phyloP scores from a whole-genome alignment of 2,797 vertebrate genomes.

The Hemibagrus guttatus region DNA sequence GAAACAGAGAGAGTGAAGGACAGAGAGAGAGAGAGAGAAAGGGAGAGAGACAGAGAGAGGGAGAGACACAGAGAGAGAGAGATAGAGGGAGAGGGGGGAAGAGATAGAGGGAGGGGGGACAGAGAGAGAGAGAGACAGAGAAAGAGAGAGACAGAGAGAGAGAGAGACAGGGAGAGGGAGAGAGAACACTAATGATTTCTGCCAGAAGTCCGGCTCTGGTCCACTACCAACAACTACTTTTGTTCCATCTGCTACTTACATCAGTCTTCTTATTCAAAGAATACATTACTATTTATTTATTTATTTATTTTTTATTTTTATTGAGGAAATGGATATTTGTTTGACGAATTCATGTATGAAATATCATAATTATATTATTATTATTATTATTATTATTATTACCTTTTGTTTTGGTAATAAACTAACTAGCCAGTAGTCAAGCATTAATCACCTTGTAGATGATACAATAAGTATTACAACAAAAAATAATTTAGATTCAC shows the following conservation, averaged over 20 bases:
- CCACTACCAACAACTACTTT: neutral
- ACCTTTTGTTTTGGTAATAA: neutral
- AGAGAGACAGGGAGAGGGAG: no score
- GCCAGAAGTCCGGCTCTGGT: neutral
- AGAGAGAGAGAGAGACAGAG: no score
- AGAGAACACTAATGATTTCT: neutral
- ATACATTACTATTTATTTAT: no score
- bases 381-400: neutral
- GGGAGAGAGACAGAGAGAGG: no score
- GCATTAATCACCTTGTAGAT: neutral
- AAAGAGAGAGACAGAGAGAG: no score
- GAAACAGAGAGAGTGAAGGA: no score
- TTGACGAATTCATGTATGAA: neutral
- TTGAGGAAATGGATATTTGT: neutral
- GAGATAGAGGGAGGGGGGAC: no score
- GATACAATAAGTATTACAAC: neutral
- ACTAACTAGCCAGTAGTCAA: neutral
- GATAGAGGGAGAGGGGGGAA: no score
- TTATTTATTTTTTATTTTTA: no score
- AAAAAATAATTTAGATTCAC: neutral
- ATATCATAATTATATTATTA: neutral
- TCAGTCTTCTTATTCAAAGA: neutral
- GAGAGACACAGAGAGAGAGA: no score
- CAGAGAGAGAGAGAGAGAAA: no score
- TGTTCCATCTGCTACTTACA: constrained; percentile 1